phyloP scores from a whole-genome alignment of 2,797 vertebrate genomes.

The Eupleurogrammus muticus region DNA sequence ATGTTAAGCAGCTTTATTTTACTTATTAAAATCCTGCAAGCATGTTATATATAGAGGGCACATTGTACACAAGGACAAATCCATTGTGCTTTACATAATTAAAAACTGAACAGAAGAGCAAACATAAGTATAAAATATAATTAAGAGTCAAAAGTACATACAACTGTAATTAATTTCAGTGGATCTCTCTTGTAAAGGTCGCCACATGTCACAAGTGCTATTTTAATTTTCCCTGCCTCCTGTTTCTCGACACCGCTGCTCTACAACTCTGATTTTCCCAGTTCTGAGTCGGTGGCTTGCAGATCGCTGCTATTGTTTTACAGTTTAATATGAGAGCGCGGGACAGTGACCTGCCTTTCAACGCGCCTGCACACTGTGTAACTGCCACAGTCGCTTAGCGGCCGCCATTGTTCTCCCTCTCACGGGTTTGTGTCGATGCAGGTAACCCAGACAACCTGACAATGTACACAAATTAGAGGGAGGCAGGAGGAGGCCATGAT shows the following conservation, averaged over 20 bases:
- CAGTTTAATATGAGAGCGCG: conserved; percentile 46
- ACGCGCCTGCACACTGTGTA: conserved; percentile 36
- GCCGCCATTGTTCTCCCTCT: conserved; percentile 18
- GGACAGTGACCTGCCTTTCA: conserved; percentile 58
- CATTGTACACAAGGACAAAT: too few species aligned
- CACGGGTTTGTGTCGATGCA: conserved; percentile 42
- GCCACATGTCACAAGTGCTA: conserved; percentile 5
- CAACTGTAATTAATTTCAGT: not conserved
- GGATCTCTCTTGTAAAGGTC: conserved; percentile 15
- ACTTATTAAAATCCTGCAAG: conserved; percentile 11
- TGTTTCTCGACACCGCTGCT: conserved; percentile 11
- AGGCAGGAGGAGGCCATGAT: conserved; percentile 65
- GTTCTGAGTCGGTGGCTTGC: conserved; percentile 34
- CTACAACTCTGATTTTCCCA: conserved; percentile 32
- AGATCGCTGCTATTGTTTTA: conserved; percentile 53
- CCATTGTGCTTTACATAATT: too few species aligned
- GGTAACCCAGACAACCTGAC: conserved; percentile 74
- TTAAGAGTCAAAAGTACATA: too few species aligned
- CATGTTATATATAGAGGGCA: not conserved
- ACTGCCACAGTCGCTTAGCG: conserved; percentile 40
- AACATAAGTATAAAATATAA: too few species aligned
- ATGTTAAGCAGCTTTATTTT: not conserved
- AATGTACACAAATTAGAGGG: conserved; percentile 73
- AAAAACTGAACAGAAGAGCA: too few species aligned
- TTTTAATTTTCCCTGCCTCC: conserved; percentile 11